Conservation (phyloP, 1,140 invertebrate genomes). For the Trichonephila clavata region DNA sequence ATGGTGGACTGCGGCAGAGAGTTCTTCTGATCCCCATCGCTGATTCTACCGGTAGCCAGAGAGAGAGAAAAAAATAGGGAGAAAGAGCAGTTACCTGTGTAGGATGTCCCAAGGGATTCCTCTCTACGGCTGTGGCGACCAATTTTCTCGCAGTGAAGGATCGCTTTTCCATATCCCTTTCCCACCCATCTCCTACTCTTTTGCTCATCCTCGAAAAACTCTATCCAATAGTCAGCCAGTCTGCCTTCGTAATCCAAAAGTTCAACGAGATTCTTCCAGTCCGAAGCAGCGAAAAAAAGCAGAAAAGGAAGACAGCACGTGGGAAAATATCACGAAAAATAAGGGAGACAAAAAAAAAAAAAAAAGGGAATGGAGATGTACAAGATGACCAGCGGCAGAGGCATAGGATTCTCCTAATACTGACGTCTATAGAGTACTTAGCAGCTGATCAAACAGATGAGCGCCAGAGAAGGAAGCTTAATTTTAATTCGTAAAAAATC, state of each 20-base stretch:
- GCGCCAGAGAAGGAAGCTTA: too few relatives aligned
- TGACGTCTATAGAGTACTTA: conserved; percentile 71
- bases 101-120: conserved; percentile 73
- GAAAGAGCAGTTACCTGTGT: conserved; percentile 62
- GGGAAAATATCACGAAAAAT: conserved; percentile 61
- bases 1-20: conserved; percentile 70
- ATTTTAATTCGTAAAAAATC: too few relatives aligned
- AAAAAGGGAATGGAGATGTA: conserved; percentile 45
- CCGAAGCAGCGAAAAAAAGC: conserved; percentile 38
- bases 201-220: conserved; percentile 63
- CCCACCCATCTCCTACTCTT: conserved; percentile 64
- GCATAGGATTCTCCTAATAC: conserved; percentile 66
- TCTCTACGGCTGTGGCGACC: conserved; percentile 67
- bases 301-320: conserved; percentile 41
- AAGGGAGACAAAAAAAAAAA: conserved; percentile 35
- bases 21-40: conserved; percentile 72
- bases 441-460: conserved; percentile 76
- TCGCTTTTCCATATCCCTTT: conserved; percentile 62
- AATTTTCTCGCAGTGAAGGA: conserved; percentile 62
- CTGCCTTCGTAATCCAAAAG: conserved; percentile 72
- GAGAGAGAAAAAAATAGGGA: conserved; percentile 37
- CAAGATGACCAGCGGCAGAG: conserved; percentile 66
- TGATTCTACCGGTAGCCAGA: conserved; percentile 70
- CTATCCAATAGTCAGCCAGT: conserved; percentile 26
- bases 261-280: conserved; percentile 40